Evolutionary conservation across 2,113 vertebrate species (phyloP).

Genomic region (Tichodroma muraria): DNA sequence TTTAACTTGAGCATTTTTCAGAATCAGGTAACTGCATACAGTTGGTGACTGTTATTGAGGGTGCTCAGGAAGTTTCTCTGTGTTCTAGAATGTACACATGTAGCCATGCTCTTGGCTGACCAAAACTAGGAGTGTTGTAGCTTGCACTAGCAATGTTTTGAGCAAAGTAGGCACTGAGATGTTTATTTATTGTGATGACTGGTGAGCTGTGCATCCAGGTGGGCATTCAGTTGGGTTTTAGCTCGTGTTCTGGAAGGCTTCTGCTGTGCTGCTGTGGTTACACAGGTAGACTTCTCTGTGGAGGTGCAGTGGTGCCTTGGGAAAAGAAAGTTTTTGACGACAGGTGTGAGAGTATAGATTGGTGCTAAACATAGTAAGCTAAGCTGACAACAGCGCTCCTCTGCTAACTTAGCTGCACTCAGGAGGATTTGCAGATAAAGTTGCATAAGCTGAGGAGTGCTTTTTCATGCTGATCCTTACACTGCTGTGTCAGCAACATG

Average conservation of each 20-base stretch:
- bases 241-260: neutral
- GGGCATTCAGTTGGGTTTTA: neutral
- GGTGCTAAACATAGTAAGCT: neutral
- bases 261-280: neutral
- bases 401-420: neutral
- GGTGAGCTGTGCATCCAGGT: neutral
- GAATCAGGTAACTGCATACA: neutral
- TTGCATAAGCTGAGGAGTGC: neutral
- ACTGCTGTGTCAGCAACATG: neutral
- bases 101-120: neutral
- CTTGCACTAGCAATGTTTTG: neutral
- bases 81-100: neutral
- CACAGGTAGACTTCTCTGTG: neutral
- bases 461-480: neutral
- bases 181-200: neutral
- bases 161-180: neutral
- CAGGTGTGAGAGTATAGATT: neutral
- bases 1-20: neutral
- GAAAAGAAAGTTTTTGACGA: neutral
- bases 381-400: neutral
- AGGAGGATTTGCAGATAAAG: neutral
- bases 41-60: neutral
- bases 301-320: neutral
- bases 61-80: neutral
- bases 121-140: neutral